Percentiles rank a stretch among this genome's conserved stretches.
phyloP scores from a whole-genome alignment of 2,113 vertebrate species.

The Chamaea fasciata region DNA sequence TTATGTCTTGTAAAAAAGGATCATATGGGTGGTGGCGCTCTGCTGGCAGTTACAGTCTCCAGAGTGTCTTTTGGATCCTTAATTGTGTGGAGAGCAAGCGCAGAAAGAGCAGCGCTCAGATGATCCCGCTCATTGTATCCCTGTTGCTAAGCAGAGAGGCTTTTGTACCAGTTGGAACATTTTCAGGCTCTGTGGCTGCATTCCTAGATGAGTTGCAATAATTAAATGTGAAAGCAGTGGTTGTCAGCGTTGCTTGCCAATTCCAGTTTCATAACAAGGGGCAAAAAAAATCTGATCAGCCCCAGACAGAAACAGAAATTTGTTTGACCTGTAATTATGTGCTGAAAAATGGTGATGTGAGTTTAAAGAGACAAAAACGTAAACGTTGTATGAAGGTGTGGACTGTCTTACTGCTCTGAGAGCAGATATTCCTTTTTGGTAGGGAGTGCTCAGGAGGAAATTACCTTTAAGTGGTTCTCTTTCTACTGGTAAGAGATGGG shows the following conservation, averaged over 20 bases:
- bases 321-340: neutral
- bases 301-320: slow-evolving; percentile 23
- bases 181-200: slow-evolving; percentile 30
- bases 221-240: slow-evolving; percentile 33
- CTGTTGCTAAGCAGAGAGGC: slow-evolving; percentile 53
- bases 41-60: neutral
- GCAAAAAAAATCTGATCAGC: slow-evolving; percentile 9
- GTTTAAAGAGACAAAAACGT: neutral
- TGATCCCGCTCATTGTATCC: slow-evolving; percentile 5
- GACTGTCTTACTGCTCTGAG: neutral
- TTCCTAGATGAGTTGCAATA: slow-evolving; percentile 52
- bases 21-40: neutral
- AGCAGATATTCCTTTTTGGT: neutral
- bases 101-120: neutral
- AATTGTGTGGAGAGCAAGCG: neutral
- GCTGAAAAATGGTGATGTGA: neutral
- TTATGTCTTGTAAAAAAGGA: neutral
- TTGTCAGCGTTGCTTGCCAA: slow-evolving; percentile 17
- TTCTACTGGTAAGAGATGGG: neutral
- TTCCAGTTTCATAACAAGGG: neutral
- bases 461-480: neutral
- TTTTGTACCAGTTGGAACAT: slow-evolving; percentile 43
- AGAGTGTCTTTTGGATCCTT: neutral
- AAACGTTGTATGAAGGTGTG: neutral
- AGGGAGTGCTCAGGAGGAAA: neutral